A percentile compares a stretch with the other conserved stretches of the same genome.
Evolutionary conservation across 2,113 vertebrate species (phyloP).

Genomic region (Rhea pennata): DNA sequence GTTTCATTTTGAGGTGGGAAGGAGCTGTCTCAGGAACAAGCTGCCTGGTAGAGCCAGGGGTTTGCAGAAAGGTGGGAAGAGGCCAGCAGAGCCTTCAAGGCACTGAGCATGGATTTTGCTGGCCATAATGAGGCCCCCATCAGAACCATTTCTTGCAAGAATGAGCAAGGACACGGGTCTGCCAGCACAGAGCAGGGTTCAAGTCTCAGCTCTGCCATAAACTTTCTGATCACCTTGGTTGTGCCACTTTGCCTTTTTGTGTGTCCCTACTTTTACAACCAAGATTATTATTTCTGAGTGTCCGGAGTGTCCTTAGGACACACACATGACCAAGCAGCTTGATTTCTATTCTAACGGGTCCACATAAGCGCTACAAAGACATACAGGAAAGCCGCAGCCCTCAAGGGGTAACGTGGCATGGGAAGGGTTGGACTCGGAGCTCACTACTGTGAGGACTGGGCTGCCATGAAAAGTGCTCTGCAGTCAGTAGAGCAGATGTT

Average conservation of each 20-base stretch:
- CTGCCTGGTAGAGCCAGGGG: too few relatives aligned
- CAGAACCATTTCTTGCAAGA: background rate
- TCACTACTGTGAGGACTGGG: background rate
- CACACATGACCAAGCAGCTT: background rate
- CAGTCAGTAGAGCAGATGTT: too few relatives aligned
- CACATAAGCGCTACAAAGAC: background rate
- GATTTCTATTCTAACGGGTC: background rate
- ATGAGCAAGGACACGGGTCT: background rate
- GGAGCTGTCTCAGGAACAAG: too few relatives aligned
- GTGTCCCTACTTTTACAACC: background rate
- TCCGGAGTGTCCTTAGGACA: background rate
- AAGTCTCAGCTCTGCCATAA: background rate
- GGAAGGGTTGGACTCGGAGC: background rate
- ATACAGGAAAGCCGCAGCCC: background rate
- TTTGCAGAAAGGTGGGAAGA: background rate
- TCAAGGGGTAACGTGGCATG: background rate
- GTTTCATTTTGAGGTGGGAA: background rate
- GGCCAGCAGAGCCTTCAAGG: background rate
- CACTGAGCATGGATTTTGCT: background rate
- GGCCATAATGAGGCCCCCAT: background rate
- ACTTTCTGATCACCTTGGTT: background rate
- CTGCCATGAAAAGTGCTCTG: background rate
- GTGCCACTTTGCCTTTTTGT: background rate
- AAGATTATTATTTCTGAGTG: background rate
- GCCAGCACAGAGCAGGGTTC: background rate